Evolutionary conservation across 2,113 vertebrate genomes (phyloP).

Genomic region (Notothenia rossii): DNA sequence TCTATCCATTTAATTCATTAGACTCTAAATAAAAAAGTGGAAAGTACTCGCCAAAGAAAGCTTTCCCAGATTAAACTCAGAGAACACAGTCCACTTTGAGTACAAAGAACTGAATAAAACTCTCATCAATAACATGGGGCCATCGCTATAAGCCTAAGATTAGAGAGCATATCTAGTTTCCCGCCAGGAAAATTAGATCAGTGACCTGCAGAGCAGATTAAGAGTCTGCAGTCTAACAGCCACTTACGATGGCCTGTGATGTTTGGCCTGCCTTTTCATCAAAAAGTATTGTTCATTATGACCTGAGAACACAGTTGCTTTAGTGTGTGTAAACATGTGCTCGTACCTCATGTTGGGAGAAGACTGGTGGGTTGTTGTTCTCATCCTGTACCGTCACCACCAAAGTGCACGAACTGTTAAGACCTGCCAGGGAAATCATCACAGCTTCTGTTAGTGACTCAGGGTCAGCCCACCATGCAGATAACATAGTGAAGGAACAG

Average conservation of each 20-base stretch:
- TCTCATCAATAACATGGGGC: constrained; percentile 58
- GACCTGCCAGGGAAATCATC: constrained; percentile 71
- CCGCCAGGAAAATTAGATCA: constrained; percentile 74
- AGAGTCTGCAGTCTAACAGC: constrained; percentile 36
- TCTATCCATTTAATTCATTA: constrained; percentile 1
- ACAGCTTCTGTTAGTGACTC: constrained; percentile 68
- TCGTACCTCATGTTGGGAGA: constrained; percentile 82
- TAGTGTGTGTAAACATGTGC: constrained; percentile 29
- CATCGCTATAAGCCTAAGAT: constrained; percentile 70
- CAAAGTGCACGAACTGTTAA: constrained; percentile 80
- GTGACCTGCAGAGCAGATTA: constrained; percentile 51
- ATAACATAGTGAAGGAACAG: constrained; percentile 59
- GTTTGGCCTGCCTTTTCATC: constrained; percentile 26
- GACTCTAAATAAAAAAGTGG: constrained; percentile 58
- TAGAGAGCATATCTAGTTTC: constrained; percentile 66
- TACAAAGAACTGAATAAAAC: constrained; percentile 68
- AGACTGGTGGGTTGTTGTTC: constrained; percentile 82
- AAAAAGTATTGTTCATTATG: constrained; percentile 27
- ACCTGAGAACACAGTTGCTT: background rate
- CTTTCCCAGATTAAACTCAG: constrained; percentile 60
- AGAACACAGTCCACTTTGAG: constrained; percentile 63
- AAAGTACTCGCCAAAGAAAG: constrained; percentile 50
- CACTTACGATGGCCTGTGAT: constrained; percentile 39
- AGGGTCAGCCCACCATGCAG: constrained; percentile 49
- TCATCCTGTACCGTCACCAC: constrained; percentile 80